These are phyloP conservation scores for Eupleurogrammus muticus DNA, from an alignment of 2,797 vertebrate species.

Conservation along the genomic window DNA sequence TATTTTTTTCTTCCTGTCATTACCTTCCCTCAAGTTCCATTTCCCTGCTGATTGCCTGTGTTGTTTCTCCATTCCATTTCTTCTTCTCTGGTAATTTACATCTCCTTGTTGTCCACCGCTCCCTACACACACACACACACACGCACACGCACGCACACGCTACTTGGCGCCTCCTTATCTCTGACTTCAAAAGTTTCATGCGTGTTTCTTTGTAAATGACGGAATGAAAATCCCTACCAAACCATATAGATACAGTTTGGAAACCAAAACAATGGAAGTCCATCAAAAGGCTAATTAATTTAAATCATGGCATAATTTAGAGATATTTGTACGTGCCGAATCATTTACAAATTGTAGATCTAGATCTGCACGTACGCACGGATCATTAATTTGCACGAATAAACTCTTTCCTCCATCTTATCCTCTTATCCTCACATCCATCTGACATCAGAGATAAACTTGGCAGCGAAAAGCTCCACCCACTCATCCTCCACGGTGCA, in stretches of 20 bases:
- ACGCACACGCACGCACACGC: too few species aligned
- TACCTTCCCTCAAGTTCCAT: constrained; percentile 21
- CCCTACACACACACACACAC: too few species aligned
- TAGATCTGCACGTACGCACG: background rate
- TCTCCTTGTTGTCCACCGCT: constrained; percentile 39
- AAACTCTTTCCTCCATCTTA: constrained; percentile 15
- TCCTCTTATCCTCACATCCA: constrained; percentile 20
- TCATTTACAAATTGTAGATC: constrained; percentile 5
- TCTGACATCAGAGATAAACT: constrained; percentile 38
- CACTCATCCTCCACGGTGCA: constrained; percentile 23
- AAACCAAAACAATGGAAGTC: constrained; percentile 31
- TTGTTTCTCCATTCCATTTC: constrained; percentile 42
- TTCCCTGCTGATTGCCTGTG: constrained; percentile 41
- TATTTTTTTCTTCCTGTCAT: constrained; percentile 19
- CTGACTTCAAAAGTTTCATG: constrained; percentile 47
- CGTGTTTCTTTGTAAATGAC: constrained; percentile 30
- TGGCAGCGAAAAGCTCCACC: constrained; percentile 14
- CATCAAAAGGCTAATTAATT: constrained; percentile 7
- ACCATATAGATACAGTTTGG: constrained; percentile 9
- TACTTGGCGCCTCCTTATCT: constrained; percentile 15
- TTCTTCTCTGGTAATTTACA: constrained; percentile 57
- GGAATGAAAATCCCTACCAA: constrained; percentile 31
- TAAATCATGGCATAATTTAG: background rate
- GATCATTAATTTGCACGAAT: constrained; percentile 3
- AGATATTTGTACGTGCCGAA: constrained; percentile 14